These are phyloP conservation scores for Heterodera schachtii DNA, from an alignment of 1,140 invertebrate genomes.

Conservation along the genomic window DNA sequence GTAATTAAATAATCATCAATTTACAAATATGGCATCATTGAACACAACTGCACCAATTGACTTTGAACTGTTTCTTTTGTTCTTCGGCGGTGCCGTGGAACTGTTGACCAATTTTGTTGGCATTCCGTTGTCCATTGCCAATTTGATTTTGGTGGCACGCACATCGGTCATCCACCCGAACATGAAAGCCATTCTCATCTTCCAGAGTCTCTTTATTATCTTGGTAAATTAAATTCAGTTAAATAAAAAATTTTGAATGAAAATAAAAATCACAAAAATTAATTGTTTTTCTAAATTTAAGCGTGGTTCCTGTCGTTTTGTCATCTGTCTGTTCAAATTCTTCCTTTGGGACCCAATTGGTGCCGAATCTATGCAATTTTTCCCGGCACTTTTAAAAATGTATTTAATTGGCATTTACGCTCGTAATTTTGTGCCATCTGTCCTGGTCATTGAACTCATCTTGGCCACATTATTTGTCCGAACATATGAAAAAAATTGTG, in stretches of 20 bases:
- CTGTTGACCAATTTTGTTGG: too few species aligned
- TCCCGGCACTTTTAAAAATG: neutral
- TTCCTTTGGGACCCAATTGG: neutral
- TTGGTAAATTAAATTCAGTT: neutral
- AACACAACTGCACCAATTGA: too few species aligned
- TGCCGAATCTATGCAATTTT: neutral
- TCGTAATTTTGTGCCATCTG: conserved; percentile 8
- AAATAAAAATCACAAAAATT: too few species aligned
- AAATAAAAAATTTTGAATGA: too few species aligned
- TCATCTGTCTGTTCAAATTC: conserved; percentile 9
- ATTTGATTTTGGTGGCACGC: conserved; percentile 47
- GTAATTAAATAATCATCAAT: too few species aligned
- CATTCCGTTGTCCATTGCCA: conserved; percentile 55
- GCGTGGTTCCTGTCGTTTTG: neutral
- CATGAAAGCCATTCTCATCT: conserved; percentile 3
- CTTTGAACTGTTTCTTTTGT: too few species aligned
- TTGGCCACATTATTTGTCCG: neutral
- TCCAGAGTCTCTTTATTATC: neutral
- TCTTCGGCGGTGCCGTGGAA: too few species aligned
- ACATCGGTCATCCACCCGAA: neutral
- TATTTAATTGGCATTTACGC: neutral
- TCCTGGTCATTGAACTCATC: conserved; percentile 21
- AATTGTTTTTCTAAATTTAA: neutral
- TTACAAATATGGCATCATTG: too few species aligned
- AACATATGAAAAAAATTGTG: conserved; percentile 12